Evolutionary conservation across 2,888 invertebrate species (phyloP).

Genomic region (Eupithecia exiguata): DNA sequence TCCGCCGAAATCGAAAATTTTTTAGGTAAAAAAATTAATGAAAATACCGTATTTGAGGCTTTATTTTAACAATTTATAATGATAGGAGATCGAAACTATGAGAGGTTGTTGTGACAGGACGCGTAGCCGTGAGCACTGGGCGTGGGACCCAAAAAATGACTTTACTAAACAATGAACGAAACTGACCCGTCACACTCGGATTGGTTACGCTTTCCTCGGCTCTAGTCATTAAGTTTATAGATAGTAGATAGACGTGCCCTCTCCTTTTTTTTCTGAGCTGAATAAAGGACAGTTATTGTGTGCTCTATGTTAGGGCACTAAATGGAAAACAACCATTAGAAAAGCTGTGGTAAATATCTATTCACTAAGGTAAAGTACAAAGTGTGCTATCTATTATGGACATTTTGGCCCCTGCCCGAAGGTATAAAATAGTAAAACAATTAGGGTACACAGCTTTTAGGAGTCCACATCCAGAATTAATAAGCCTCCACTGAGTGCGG

Average conservation of each 20-base stretch:
- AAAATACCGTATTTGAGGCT: too few relatives aligned
- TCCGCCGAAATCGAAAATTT: too few relatives aligned
- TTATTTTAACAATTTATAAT: too few relatives aligned
- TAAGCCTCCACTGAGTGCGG: conserved; percentile 47
- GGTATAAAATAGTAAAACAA: not conserved
- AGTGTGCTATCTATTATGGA: not conserved
- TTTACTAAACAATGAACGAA: not conserved
- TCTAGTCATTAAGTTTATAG: too few relatives aligned
- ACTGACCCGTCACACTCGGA: not conserved
- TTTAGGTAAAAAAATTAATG: too few relatives aligned
- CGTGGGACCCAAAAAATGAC: not conserved
- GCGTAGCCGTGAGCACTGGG: not conserved
- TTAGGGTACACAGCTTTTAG: conserved; percentile 10
- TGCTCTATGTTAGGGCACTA: not conserved
- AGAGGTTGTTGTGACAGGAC: too few relatives aligned
- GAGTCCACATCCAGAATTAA: conserved; percentile 41
- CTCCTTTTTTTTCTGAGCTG: not conserved
- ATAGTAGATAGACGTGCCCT: too few relatives aligned
- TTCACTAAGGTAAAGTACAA: not conserved
- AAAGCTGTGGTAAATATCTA: too few relatives aligned
- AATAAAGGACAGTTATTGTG: not conserved
- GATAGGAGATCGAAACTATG: too few relatives aligned
- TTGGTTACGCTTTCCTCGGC: not conserved
- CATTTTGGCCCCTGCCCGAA: not conserved
- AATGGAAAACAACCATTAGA: not conserved